These are phyloP conservation scores for Puntigrus tetrazona DNA, from an alignment of 2,113 vertebrate genomes.

Conservation along the genomic window DNA sequence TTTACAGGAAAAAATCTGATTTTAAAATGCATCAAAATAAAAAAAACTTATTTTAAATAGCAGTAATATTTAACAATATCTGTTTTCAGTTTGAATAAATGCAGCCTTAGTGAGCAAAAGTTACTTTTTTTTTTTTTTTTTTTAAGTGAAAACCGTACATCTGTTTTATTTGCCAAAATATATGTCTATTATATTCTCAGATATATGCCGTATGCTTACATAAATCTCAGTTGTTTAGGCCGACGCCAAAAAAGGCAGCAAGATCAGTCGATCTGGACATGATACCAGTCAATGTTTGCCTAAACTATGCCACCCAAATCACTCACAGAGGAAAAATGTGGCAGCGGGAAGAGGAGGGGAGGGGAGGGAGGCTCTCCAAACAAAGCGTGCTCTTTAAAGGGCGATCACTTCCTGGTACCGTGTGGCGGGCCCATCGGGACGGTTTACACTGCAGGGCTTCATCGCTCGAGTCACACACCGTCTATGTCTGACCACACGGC, in stretches of 20 bases:
- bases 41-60: background rate
- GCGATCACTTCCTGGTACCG: slow-evolving; percentile 73
- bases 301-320: background rate
- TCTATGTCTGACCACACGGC: slow-evolving; percentile 1
- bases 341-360: slow-evolving; percentile 51
- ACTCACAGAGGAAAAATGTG: slow-evolving; percentile 20
- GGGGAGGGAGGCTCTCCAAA: slow-evolving; percentile 59
- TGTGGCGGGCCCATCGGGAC: slow-evolving; percentile 56
- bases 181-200: background rate
- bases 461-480: slow-evolving; percentile 51
- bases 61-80: background rate
- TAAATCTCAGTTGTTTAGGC: background rate
- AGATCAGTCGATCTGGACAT: background rate
- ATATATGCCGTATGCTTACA: background rate
- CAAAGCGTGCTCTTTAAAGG: slow-evolving; percentile 69
- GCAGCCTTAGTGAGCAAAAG: background rate
- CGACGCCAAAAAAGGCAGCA: background rate
- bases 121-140: background rate
- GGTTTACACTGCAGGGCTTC: slow-evolving; percentile 37
- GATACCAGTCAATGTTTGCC: background rate
- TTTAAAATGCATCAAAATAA: background rate
- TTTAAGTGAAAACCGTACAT: background rate
- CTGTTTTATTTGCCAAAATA: background rate
- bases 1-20: background rate
- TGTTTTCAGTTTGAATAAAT: background rate